Percentiles rank a stretch among this genome's conserved stretches.
phyloP scores from a whole-genome alignment of 2,797 vertebrate genomes.

The Phyllotis vaccarum region DNA sequence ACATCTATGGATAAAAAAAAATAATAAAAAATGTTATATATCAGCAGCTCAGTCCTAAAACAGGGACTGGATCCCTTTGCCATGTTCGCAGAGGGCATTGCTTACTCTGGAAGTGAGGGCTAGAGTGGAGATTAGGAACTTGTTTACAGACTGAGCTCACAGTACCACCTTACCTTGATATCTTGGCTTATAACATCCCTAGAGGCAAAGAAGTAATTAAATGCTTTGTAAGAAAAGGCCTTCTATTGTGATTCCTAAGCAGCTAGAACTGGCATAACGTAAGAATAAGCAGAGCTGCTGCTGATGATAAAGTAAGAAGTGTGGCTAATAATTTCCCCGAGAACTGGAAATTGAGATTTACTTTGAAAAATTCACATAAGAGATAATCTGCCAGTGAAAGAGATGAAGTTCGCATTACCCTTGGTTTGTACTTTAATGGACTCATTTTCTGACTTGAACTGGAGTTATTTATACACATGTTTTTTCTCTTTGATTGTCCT shows the following conservation, averaged over 20 bases:
- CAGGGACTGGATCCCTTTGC: background rate
- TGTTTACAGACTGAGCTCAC: conserved; percentile 64
- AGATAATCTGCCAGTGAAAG: conserved; percentile 42
- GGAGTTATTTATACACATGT: background rate
- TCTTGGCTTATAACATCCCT: conserved; percentile 61
- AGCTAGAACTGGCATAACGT: conserved; percentile 45
- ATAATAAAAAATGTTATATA: too few relatives aligned
- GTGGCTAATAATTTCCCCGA: conserved; percentile 47
- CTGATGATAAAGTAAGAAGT: conserved; percentile 47
- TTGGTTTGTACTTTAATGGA: background rate
- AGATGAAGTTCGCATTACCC: background rate
- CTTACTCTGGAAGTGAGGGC: background rate
- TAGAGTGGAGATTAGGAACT: background rate
- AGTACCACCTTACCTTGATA: conserved; percentile 57
- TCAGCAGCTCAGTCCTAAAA: background rate
- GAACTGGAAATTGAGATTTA: conserved; percentile 58
- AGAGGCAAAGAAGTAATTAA: conserved; percentile 74
- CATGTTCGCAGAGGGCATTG: background rate
- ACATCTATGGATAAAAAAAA: background rate
- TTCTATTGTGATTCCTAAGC: conserved; percentile 60
- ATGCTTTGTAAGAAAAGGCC: conserved; percentile 56
- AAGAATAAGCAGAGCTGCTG: conserved; percentile 45
- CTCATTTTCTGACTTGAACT: background rate
- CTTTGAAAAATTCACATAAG: conserved; percentile 63
- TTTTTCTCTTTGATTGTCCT: conserved; percentile 34